A percentile compares a stretch with the other conserved stretches of the same genome.
Evolutionary conservation across 2,113 vertebrate species (phyloP).

Genomic region (Cyanoliseus patagonus): DNA sequence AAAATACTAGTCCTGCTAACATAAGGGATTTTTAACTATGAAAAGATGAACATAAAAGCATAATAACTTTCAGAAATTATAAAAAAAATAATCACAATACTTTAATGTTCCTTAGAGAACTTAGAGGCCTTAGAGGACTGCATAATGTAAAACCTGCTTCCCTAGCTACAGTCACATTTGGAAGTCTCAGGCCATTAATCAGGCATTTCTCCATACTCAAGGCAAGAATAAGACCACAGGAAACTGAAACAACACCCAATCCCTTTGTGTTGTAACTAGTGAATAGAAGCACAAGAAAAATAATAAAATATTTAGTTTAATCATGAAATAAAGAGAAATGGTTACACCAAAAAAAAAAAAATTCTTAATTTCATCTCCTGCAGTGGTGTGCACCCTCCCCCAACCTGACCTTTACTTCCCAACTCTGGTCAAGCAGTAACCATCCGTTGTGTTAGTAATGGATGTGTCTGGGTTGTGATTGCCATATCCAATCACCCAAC

Average conservation of each 20-base stretch:
- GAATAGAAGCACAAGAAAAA: background rate
- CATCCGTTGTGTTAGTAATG: background rate
- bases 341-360: background rate
- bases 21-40: background rate
- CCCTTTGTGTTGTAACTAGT: background rate
- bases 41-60: background rate
- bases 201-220: background rate
- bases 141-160: background rate
- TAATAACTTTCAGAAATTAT: background rate
- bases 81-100: background rate
- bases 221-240: background rate
- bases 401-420: background rate
- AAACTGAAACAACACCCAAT: background rate
- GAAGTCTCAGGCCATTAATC: background rate
- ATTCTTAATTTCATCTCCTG: background rate
- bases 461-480: background rate
- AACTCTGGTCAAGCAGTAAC: background rate
- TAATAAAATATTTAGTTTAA: background rate
- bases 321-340: background rate
- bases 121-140: background rate
- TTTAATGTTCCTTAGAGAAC: background rate
- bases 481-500: background rate
- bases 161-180: background rate
- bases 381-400: background rate
- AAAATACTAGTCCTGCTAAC: background rate